Evolutionary conservation across 2,797 vertebrate species (phyloP).

Genomic region (Sandelia bainsii): DNA sequence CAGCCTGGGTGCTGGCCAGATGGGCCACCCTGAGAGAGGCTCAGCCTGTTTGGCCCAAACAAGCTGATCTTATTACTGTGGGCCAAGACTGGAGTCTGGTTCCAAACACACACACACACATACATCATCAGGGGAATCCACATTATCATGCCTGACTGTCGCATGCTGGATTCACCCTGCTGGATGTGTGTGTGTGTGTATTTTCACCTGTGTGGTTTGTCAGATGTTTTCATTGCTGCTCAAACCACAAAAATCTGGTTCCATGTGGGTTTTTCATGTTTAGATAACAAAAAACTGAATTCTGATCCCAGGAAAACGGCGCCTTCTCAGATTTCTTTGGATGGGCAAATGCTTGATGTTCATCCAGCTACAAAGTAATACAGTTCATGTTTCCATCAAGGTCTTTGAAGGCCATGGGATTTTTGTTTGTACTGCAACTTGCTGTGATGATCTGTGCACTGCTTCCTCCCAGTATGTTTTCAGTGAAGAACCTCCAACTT

Average conservation of each 20-base stretch:
- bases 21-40: conserved; percentile 80
- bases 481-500: conserved; percentile 10
- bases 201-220: conserved; percentile 38
- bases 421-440: neutral
- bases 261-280: conserved; percentile 39
- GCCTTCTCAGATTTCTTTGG: conserved; percentile 34
- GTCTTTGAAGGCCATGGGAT: neutral
- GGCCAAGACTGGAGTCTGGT: conserved; percentile 71
- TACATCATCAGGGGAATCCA: conserved; percentile 57
- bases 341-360: neutral
- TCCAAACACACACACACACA: conserved; percentile 41
- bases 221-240: conserved; percentile 45
- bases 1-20: conserved; percentile 70
- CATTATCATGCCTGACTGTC: conserved; percentile 53
- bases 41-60: conserved; percentile 69
- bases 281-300: conserved; percentile 29
- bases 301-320: conserved; percentile 2
- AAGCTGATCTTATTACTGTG: conserved; percentile 77
- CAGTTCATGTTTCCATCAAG: conserved; percentile 5
- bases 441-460: neutral
- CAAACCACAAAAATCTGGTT: conserved; percentile 45
- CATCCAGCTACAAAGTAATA: neutral
- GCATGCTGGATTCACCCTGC: conserved; percentile 33
- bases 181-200: conserved; percentile 20
- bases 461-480: neutral